Conservation (phyloP, 2,888 invertebrate genomes). For the Protonemura montana region DNA sequence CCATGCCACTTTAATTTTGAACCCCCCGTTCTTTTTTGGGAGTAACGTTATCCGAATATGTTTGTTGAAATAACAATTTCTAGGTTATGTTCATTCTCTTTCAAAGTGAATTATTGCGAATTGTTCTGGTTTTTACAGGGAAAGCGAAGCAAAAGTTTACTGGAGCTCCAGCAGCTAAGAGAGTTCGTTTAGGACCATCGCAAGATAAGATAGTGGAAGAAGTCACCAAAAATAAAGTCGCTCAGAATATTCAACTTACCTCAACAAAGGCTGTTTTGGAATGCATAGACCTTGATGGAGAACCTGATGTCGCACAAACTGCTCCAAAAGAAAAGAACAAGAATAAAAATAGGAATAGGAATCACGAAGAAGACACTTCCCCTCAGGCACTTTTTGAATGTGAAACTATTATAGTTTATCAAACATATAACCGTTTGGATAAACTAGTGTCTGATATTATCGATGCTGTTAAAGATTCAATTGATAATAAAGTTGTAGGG, state of each 20-base stretch:
- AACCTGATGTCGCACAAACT: neutral
- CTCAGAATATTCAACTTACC: neutral
- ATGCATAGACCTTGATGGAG: neutral
- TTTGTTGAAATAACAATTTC: neutral
- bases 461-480: slow-evolving; percentile 14
- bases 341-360: neutral
- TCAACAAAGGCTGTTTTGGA: neutral
- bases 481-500: neutral
- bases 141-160: neutral
- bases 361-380: neutral
- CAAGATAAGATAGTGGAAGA: neutral
- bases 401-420: neutral
- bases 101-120: neutral
- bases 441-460: slow-evolving; percentile 43
- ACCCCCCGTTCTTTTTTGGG: too few species aligned
- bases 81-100: neutral
- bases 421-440: slow-evolving; percentile 42
- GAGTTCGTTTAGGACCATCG: neutral
- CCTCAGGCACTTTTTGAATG: neutral
- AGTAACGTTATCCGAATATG: too few species aligned
- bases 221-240: neutral
- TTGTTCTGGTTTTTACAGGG: slow-evolving; percentile 12
- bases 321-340: neutral
- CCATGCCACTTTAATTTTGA: too few species aligned
- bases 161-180: slow-evolving; percentile 16